Percentiles rank a stretch among this genome's conserved stretches.
Conservation (phyloP, 2,888 invertebrate genomes). For the Pseudoips prasinana region DNA sequence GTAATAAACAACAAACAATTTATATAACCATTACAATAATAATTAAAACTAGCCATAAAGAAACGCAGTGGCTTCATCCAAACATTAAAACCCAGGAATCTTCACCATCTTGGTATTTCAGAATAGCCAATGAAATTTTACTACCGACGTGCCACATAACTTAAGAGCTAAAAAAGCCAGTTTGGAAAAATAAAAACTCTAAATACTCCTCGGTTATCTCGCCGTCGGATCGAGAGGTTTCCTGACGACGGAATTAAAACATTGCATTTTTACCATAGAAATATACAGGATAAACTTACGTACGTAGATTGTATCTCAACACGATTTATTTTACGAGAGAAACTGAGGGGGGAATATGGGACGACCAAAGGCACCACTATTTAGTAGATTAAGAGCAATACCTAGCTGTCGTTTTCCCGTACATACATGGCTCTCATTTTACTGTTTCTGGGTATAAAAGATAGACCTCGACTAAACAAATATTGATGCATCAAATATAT, state of each 20-base stretch:
- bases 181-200: slow-evolving; percentile 33
- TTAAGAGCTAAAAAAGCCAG: slow-evolving; percentile 42
- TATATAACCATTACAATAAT: slow-evolving; percentile 20
- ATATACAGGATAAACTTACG: slow-evolving; percentile 19
- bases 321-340: slow-evolving; percentile 53
- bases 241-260: slow-evolving; percentile 70
- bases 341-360: slow-evolving; percentile 8
- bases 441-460: too few relatives aligned
- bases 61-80: slow-evolving; percentile 52
- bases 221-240: slow-evolving; percentile 51
- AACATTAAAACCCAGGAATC: slow-evolving; percentile 36
- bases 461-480: too few relatives aligned
- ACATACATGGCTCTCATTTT: too few relatives aligned
- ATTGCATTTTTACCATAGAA: slow-evolving; percentile 63
- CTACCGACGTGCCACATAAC: slow-evolving; percentile 53
- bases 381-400: slow-evolving; percentile 12
- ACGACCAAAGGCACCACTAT: slow-evolving; percentile 15
- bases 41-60: slow-evolving; percentile 27
- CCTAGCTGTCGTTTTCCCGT: too few relatives aligned
- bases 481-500: too few relatives aligned
- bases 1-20: slow-evolving; percentile 7
- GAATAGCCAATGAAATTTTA: slow-evolving; percentile 59
- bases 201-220: slow-evolving; percentile 41
- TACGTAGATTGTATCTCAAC: slow-evolving; percentile 46
- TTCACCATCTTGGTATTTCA: slow-evolving; percentile 41